Conservation (phyloP, 2,113 vertebrate genomes). For the Eulacestoma nigropectus region DNA sequence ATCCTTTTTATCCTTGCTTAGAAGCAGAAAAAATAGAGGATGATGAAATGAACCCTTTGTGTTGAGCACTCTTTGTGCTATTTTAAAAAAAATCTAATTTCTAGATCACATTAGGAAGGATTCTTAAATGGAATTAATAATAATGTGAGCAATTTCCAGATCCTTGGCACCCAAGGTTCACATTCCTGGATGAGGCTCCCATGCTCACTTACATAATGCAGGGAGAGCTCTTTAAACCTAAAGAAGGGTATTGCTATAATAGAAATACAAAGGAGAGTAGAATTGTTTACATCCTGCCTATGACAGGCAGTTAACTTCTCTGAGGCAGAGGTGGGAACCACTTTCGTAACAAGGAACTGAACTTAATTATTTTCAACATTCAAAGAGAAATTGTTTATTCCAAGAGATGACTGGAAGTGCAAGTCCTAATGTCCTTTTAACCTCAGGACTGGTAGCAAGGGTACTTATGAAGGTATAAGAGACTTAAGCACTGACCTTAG, state of each 20-base stretch:
- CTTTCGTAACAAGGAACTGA: not conserved
- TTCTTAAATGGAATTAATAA: not conserved
- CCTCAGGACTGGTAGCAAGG: not conserved
- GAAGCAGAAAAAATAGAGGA: not conserved
- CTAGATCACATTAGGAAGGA: not conserved
- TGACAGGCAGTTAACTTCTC: not conserved
- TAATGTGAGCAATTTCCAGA: not conserved
- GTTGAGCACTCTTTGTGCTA: not conserved
- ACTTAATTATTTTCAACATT: not conserved
- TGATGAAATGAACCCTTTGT: not conserved
- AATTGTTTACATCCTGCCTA: not conserved
- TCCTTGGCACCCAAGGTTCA: not conserved
- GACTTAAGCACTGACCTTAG: not conserved
- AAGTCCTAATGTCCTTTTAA: not conserved
- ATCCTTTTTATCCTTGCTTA: not conserved
- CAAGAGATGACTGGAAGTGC: not conserved
- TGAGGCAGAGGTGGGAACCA: not conserved
- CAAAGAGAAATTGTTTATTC: not conserved
- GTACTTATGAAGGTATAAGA: not conserved
- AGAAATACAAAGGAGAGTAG: not conserved
- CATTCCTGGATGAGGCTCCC: not conserved
- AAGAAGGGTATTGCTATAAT: not conserved
- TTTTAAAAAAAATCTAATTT: not conserved
- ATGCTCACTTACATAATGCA: not conserved
- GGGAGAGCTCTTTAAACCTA: not conserved